Base-by-base conservation (phyloP, 2,113 vertebrate genomes). In the Eulemur rufifrons region DNA sequence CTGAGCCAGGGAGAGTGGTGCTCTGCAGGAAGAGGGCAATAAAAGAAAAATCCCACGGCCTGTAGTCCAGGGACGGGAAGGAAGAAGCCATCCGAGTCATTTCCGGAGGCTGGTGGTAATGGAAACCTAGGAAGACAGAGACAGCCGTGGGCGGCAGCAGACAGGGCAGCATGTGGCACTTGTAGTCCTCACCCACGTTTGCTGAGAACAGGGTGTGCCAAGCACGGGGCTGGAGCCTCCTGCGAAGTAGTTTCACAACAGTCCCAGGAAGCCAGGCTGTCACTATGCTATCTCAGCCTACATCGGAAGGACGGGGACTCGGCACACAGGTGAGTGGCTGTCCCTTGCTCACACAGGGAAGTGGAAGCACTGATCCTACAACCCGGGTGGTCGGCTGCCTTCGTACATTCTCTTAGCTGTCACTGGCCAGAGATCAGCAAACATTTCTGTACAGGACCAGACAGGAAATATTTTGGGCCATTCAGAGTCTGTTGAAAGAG, bases 331-430 rank as follows among this genome's bases (percentile, higher is more conserved):
- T 45, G 45, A 18, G 13, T 77, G 15, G 64, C 39, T 52, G 29
- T 82, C 47, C n/a, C 32, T 82, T 59, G 10, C 8, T 37, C 15
- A 23, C 15, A 77, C 6, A 15, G 27, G 15, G 69, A 39, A 61
- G 29, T 2, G 1, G 9, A 20, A 21, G 12, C 9, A 4, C 17
- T 37, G 6, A 50, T 63, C 34, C 25, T 64, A 56, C 47, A 42
- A 29, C 14, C 39, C 23, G 12, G 37, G 32, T 0, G 0, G 47
- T 25, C 0, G 0, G 10, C 8, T 27, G 52, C 42, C 18, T 25
- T 11, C 8, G 8, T 17, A 2, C 63, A 29, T 47, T 59, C 12
- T 71, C 10, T n/a, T 50, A 10, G 6, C 39, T 50, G 13, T 7
- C 14, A 9, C 8, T 39, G 56, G 34, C 27, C 15, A 6, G 25